phyloP scores from a whole-genome alignment of 2,888 invertebrate genomes.

The Dolomedes plantarius region DNA sequence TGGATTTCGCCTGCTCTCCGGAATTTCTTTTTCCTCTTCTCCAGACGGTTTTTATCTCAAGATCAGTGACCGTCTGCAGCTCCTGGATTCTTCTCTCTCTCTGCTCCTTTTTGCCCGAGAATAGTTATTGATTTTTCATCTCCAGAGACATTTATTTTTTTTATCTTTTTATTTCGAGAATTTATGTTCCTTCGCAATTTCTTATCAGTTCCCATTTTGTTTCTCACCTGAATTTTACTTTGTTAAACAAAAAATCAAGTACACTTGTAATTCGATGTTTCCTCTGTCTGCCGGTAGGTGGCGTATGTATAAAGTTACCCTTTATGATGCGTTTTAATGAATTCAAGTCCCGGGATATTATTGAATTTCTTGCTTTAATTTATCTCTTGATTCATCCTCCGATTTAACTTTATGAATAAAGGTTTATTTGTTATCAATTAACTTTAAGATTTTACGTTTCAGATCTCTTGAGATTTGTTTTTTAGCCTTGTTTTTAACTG shows the following conservation, averaged over 20 bases:
- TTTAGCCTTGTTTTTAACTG: no score
- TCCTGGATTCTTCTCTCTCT: not conserved
- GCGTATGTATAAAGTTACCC: not conserved
- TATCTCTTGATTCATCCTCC: no score
- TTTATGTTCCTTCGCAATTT: not conserved
- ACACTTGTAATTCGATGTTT: not conserved
- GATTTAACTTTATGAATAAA: no score
- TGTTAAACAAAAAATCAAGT: not conserved
- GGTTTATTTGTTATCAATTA: no score
- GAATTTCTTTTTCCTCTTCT: constrained; percentile 6
- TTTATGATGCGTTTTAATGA: no score
- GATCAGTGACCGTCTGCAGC: constrained; percentile 66
- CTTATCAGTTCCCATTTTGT: not conserved
- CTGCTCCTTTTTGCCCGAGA: constrained; percentile 7
- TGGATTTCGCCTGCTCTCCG: not conserved
- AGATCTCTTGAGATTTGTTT: no score
- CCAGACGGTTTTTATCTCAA: constrained; percentile 53
- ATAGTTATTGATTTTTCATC: constrained; percentile 52
- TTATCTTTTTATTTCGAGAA: not conserved
- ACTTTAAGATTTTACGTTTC: no score
- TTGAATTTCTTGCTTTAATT: no score
- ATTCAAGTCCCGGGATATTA: no score
- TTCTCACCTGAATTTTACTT: constrained; percentile 3
- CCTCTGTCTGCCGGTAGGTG: not conserved
- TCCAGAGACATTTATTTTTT: not conserved